Evolutionary conservation across 2,113 vertebrate species (phyloP).

Genomic region (Orientallactaga bullata): DNA sequence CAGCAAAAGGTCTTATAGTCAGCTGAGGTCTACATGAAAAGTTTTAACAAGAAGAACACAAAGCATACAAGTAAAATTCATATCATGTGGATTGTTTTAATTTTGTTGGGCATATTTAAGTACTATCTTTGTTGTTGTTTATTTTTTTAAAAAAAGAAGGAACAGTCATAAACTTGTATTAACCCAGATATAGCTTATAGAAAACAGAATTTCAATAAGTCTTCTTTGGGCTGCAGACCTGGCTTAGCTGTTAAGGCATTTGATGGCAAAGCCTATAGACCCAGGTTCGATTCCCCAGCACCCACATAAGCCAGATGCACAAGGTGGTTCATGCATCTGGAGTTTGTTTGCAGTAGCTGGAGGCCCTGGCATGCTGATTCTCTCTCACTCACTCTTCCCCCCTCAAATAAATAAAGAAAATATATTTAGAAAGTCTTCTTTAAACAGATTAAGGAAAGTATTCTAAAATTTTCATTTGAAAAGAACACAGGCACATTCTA

Average conservation of each 20-base stretch:
- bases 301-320: too few relatives aligned
- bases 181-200: not conserved
- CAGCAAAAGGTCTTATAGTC: not conserved
- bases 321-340: too few relatives aligned
- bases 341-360: too few relatives aligned
- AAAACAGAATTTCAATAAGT: not conserved
- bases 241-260: too few relatives aligned
- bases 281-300: too few relatives aligned
- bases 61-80: conserved; percentile 29
- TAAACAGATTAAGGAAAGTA: not conserved
- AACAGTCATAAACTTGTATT: conserved; percentile 14
- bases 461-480: not conserved
- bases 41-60: not conserved
- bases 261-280: too few relatives aligned
- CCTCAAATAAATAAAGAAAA: too few relatives aligned
- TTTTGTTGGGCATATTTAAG: not conserved
- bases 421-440: not conserved
- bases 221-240: too few relatives aligned
- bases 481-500: not conserved
- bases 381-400: too few relatives aligned
- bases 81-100: not conserved
- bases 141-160: not conserved
- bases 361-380: too few relatives aligned
- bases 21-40: not conserved
- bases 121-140: not conserved